These are phyloP conservation scores for Nasonia oneida DNA, from an alignment of 2,888 invertebrate species.

Conservation along the genomic window DNA sequence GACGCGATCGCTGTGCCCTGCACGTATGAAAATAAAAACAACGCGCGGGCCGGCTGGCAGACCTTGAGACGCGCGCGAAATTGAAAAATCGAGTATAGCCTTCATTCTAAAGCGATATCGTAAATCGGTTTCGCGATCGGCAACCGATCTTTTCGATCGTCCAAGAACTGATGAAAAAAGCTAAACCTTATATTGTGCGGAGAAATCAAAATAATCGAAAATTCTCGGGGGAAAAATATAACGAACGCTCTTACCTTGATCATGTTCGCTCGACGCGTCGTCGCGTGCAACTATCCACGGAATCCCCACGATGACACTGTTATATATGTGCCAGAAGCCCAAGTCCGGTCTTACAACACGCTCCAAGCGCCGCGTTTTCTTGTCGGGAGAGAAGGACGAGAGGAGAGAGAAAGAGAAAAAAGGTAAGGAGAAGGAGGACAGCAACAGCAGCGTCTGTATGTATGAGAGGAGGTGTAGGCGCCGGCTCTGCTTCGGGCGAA, in stretches of 20 bases:
- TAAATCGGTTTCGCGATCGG: not conserved
- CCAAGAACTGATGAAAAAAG: not conserved
- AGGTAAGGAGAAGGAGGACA: not conserved
- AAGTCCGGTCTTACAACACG: slow-evolving; percentile 68
- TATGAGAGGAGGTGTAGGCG: not conserved
- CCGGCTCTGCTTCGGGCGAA: slow-evolving; percentile 57
- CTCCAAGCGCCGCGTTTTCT: slow-evolving; percentile 69
- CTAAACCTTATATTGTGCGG: not conserved
- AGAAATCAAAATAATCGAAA: not conserved
- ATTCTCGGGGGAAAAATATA: not conserved
- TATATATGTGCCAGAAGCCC: slow-evolving; percentile 66
- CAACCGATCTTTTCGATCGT: not conserved
- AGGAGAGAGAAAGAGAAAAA: not conserved
- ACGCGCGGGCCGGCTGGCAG: not conserved
- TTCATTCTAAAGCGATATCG: not conserved
- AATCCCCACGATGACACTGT: slow-evolving; percentile 69
- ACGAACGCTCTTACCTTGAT: slow-evolving; percentile 70
- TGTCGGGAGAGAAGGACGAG: slow-evolving; percentile 61
- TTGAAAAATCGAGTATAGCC: not conserved
- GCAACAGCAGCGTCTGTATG: not conserved
- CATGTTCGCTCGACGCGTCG: slow-evolving; percentile 69
- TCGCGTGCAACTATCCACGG: slow-evolving; percentile 70
- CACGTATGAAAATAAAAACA: slow-evolving; percentile 38
- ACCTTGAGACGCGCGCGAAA: not conserved
- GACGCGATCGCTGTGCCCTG: not conserved